Evolutionary conservation across 2,113 vertebrate genomes (phyloP).

Genomic region (Xenopus tropicalis): UCB_Xtro_10.0 CM004444.2:30471001-30471500

Average conservation of each 20-base stretch:
- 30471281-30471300: conserved; percentile 19
- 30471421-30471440: conserved; percentile 14
- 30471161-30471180: too few species aligned
- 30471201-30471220: too few species aligned
- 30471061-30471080: too few species aligned
- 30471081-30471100: too few species aligned
- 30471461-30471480: neutral
- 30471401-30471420: conserved; percentile 6
- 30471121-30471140: too few species aligned
- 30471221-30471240: neutral
- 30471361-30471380: conserved; percentile 12
- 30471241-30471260: conserved; percentile 29
- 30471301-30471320: conserved; percentile 12
- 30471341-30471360: conserved; percentile 35
- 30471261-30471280: conserved; percentile 23
- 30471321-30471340: conserved; percentile 14
- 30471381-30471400: conserved; percentile 16
- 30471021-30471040: too few species aligned
- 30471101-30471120: too few species aligned
- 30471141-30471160: too few species aligned
- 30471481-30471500: neutral
- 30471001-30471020: too few species aligned
- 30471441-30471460: neutral
- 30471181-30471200: too few species aligned
- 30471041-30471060: too few species aligned